Evolutionary conservation across 1,140 invertebrate species (phyloP).

Genomic region (Papilio dardanus): DNA sequence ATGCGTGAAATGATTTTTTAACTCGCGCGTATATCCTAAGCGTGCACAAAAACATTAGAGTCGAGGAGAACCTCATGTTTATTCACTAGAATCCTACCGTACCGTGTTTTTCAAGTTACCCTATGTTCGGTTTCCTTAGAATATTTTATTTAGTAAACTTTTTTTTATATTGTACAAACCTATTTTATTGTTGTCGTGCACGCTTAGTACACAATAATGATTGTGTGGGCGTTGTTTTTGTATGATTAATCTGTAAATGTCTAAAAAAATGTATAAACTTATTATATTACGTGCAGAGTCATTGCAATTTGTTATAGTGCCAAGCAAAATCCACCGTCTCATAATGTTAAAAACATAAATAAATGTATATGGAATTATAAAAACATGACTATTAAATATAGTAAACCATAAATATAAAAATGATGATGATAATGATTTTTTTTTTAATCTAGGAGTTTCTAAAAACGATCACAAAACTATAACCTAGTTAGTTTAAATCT

Average conservation of each 20-base stretch:
- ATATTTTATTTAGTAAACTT: too few relatives aligned
- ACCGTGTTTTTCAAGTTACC: too few relatives aligned
- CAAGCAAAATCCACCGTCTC: neutral
- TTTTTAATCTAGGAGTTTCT: constrained; percentile 33
- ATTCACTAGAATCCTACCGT: too few relatives aligned
- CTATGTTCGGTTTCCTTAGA: neutral
- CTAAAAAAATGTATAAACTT: neutral
- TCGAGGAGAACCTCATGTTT: too few relatives aligned
- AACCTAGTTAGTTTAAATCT: constrained; percentile 8
- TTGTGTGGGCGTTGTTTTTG: neutral
- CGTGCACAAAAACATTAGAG: neutral
- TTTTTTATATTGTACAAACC: too few relatives aligned
- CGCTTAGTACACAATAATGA: neutral
- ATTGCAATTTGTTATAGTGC: neutral
- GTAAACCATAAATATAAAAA: neutral
- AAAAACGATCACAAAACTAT: neutral
- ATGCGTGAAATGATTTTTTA: neutral
- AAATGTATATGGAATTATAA: neutral
- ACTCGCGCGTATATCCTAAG: neutral
- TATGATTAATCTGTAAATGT: neutral
- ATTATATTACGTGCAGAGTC: neutral
- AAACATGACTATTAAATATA: neutral
- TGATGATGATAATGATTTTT: neutral
- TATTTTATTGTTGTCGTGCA: too few relatives aligned
- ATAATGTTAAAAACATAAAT: constrained; percentile 16